Conservation (phyloP, 2,113 vertebrate genomes). For the Theropithecus gelada region DNA sequence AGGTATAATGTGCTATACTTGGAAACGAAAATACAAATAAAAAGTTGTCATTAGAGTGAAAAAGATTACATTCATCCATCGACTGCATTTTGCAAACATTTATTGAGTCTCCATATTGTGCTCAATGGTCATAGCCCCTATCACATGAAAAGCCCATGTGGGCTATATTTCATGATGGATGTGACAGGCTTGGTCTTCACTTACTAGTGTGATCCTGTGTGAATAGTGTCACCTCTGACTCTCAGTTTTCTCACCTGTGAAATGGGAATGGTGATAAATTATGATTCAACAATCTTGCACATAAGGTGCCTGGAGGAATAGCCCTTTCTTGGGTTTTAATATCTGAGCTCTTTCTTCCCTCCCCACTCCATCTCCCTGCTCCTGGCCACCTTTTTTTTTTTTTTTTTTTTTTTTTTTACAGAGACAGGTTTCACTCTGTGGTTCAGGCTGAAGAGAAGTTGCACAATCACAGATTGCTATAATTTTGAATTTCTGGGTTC, state of each 20-base stretch:
- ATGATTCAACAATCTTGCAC: background rate
- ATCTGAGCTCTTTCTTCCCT: background rate
- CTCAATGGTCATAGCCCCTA: background rate
- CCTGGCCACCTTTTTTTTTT: too few species aligned
- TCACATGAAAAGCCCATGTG: background rate
- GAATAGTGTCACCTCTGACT: background rate
- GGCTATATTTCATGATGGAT: background rate
- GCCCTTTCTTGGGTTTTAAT: background rate
- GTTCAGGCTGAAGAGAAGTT: background rate
- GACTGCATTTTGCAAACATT: background rate
- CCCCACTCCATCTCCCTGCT: background rate
- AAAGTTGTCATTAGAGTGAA: background rate
- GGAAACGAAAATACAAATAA: background rate
- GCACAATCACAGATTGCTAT: background rate
- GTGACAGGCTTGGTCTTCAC: background rate
- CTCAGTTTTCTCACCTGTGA: background rate
- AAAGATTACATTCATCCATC: background rate
- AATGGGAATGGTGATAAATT: background rate
- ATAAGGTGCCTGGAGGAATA: background rate
- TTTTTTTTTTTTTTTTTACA: background rate
- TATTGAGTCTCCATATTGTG: background rate
- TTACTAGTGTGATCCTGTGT: background rate
- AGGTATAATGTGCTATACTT: too few species aligned
- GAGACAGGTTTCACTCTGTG: background rate
- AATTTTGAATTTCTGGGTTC: background rate